These are phyloP conservation scores for Amphilophus citrinellus DNA, from an alignment of 2,113 vertebrate genomes.

Conservation along the genomic window DNA sequence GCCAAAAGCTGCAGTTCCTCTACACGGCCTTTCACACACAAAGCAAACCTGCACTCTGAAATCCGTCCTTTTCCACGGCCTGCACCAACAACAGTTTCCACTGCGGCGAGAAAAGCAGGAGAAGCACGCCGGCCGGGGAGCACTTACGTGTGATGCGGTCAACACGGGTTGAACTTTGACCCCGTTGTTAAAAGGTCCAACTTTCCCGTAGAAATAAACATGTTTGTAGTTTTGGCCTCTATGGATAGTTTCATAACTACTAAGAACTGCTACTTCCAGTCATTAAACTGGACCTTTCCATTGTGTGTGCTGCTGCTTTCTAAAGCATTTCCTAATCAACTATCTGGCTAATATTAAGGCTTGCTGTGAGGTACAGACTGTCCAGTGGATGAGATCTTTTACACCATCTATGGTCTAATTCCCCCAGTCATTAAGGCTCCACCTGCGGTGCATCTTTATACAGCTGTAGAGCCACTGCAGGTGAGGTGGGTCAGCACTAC, in stretches of 20 bases:
- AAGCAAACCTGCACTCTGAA: background rate
- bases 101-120: background rate
- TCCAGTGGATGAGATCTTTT: background rate
- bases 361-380: background rate
- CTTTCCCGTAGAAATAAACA: background rate
- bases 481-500: background rate
- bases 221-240: background rate
- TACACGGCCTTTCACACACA: background rate
- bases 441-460: background rate
- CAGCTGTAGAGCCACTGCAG: background rate
- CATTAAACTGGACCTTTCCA: background rate
- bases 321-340: background rate
- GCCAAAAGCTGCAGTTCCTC: background rate
- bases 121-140: background rate
- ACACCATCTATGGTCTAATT: background rate
- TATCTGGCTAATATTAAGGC: background rate
- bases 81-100: background rate
- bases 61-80: background rate
- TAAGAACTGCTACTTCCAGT: fast-evolving
- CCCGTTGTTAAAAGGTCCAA: background rate
- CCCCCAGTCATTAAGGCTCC: too few relatives aligned
- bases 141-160: background rate
- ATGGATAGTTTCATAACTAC: background rate
- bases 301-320: background rate
- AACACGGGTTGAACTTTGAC: background rate